Conservation (phyloP, 2,113 vertebrate genomes). For the Chiloscyllium plagiosum region DNA sequence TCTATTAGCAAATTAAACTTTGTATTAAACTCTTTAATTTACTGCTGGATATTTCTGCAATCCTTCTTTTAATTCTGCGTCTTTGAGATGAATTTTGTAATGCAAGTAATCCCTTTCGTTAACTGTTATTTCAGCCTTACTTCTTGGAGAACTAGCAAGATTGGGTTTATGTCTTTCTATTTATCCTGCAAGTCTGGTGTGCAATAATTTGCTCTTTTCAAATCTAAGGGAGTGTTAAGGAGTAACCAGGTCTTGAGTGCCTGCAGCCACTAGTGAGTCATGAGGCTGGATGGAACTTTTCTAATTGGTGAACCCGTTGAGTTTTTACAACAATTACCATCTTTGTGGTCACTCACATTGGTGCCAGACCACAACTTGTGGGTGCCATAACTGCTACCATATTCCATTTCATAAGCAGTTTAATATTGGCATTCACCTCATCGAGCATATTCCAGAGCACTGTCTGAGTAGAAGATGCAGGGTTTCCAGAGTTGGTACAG, state of each 20-base stretch:
- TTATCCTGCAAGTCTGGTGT: not conserved
- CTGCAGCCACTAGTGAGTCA: not conserved
- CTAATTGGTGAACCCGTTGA: not conserved
- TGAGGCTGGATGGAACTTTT: not conserved
- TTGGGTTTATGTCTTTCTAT: not conserved
- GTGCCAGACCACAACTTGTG: not conserved
- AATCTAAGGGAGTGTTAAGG: not conserved
- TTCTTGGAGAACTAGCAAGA: not conserved
- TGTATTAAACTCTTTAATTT: not conserved
- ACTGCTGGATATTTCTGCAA: not conserved
- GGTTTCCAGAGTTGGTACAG: not conserved
- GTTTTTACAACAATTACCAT: not conserved
- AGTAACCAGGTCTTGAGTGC: not conserved
- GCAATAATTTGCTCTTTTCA: not conserved
- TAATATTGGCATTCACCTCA: not conserved
- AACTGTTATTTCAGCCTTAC: not conserved
- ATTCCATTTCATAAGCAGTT: not conserved
- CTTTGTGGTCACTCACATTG: not conserved
- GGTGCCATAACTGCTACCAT: not conserved
- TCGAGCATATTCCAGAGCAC: not conserved
- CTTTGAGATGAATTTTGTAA: not conserved
- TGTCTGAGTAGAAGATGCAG: not conserved
- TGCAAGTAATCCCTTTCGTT: not conserved
- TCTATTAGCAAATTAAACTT: not conserved
- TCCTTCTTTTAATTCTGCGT: not conserved